These are phyloP conservation scores for Siphamia tubifer DNA, from an alignment of 2,113 vertebrate genomes.

Conservation along the genomic window DNA sequence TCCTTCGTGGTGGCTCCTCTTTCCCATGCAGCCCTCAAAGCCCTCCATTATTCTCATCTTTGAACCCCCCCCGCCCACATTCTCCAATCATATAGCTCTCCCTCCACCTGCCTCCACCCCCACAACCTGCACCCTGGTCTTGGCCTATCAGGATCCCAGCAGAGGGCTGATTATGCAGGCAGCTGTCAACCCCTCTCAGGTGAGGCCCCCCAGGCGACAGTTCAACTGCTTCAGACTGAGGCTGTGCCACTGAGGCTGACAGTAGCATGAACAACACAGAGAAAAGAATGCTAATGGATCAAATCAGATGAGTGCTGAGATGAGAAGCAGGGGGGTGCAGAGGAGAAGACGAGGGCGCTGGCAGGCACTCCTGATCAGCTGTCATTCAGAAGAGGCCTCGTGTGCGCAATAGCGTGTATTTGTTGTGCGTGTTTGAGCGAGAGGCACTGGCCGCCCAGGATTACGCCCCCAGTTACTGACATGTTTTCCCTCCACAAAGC, in stretches of 20 bases:
- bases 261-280: conserved; percentile 65
- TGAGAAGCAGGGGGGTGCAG: conserved; percentile 45
- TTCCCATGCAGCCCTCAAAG: background rate
- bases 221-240: conserved; percentile 76
- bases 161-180: conserved; percentile 76
- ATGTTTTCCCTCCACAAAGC: conserved; percentile 71
- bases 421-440: conserved; percentile 63
- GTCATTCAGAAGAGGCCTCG: conserved; percentile 66
- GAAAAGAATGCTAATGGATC: conserved; percentile 75
- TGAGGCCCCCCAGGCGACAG: conserved; percentile 79
- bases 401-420: conserved; percentile 55
- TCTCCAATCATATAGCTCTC: conserved; percentile 30
- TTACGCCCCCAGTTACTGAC: conserved; percentile 71
- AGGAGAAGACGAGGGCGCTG: conserved; percentile 47
- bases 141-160: conserved; percentile 55
- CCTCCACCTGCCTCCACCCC: conserved; percentile 14
- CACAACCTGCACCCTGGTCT: conserved; percentile 40
- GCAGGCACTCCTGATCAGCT: conserved; percentile 74
- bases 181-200: conserved; percentile 79
- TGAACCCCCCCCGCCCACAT: no score
- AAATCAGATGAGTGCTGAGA: conserved; percentile 74
- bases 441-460: conserved; percentile 76
- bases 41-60: conserved; percentile 15
- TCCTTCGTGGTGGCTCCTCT: background rate
- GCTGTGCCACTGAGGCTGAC: conserved; percentile 74